Evolutionary conservation across 2,888 invertebrate genomes (phyloP).

Genomic region (Meta bourneti): DNA sequence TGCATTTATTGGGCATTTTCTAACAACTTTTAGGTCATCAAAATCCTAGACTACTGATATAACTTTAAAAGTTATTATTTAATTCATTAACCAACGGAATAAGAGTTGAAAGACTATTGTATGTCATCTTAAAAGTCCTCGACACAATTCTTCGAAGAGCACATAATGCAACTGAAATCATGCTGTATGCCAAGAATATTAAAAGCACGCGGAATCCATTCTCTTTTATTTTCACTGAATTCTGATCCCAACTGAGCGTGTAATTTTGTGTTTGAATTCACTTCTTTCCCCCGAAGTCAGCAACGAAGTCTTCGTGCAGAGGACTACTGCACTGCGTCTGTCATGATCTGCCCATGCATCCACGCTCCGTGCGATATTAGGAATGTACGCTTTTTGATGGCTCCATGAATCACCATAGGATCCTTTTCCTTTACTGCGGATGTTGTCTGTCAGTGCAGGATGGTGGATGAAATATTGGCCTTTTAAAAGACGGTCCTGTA

Average conservation of each 20-base stretch:
- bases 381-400: slow-evolving; percentile 51
- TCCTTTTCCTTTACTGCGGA: slow-evolving; percentile 26
- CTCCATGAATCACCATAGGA: slow-evolving; percentile 50
- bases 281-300: slow-evolving; percentile 4
- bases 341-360: slow-evolving; percentile 32
- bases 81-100: too few relatives aligned
- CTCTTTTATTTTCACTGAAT: slow-evolving; percentile 29
- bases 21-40: too few relatives aligned
- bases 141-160: too few relatives aligned
- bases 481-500: slow-evolving; percentile 4
- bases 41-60: too few relatives aligned
- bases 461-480: slow-evolving; percentile 32
- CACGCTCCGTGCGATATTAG: slow-evolving; percentile 63
- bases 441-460: slow-evolving; percentile 41
- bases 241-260: slow-evolving; percentile 38
- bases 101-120: too few relatives aligned
- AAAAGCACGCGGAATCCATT: background rate
- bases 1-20: too few relatives aligned
- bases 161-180: too few relatives aligned
- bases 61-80: too few relatives aligned
- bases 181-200: background rate
- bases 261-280: slow-evolving; percentile 60
- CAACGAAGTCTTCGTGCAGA: slow-evolving; percentile 4
- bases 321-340: slow-evolving; percentile 36
- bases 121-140: too few relatives aligned